These are phyloP conservation scores for Scelioninae gen. 2 DNA, from an alignment of 2,888 invertebrate genomes.

Conservation along the genomic window DNA sequence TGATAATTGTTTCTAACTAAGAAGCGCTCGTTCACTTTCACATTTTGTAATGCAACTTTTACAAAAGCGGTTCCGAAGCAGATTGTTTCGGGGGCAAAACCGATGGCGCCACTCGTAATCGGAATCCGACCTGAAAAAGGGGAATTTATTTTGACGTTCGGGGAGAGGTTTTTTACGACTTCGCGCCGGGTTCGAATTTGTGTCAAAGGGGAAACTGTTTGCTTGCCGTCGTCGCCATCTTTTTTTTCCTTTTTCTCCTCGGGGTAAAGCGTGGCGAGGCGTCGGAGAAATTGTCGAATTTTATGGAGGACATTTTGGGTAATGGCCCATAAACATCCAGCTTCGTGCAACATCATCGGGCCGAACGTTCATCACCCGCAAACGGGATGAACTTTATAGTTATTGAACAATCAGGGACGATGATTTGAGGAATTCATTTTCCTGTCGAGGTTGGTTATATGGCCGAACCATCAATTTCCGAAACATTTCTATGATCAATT, in stretches of 20 bases:
- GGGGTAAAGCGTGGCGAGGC: not conserved
- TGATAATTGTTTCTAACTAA: no score
- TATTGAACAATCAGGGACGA: not conserved
- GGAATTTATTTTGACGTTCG: constrained; percentile 36
- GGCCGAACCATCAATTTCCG: no score
- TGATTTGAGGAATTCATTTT: not conserved
- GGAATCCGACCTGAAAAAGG: constrained; percentile 31
- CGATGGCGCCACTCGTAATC: constrained; percentile 14
- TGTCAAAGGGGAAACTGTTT: constrained; percentile 12
- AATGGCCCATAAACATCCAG: constrained; percentile 5
- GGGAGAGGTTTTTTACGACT: constrained; percentile 27
- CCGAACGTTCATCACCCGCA: not conserved
- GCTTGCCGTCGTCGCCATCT: not conserved
- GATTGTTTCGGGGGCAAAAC: constrained; percentile 2
- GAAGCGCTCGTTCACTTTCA: constrained; percentile 13
- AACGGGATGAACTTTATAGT: not conserved
- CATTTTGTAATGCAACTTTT: constrained; percentile 17
- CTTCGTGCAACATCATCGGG: not conserved
- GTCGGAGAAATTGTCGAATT: not conserved
- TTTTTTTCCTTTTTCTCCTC: not conserved
- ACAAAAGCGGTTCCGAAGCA: constrained; percentile 1
- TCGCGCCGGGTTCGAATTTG: constrained; percentile 4
- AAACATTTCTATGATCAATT: no score
- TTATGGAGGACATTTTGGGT: constrained; percentile 2
- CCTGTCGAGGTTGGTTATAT: not conserved